Percentiles rank a stretch among this genome's conserved stretches.
Evolutionary conservation across 2,888 invertebrate species (phyloP).

Genomic region (Dascillus cervinus): DNA sequence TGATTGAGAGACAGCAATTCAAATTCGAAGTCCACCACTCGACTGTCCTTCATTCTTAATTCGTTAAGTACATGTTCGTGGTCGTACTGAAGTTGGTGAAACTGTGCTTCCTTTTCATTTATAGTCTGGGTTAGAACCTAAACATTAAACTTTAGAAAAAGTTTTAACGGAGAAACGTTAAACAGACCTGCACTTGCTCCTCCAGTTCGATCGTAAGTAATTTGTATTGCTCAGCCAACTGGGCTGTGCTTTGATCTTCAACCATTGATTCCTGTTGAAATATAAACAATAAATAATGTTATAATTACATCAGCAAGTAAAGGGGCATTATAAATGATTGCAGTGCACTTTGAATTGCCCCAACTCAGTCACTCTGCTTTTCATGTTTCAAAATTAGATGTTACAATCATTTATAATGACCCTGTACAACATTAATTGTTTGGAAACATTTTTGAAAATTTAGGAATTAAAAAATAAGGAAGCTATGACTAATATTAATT

Average conservation of each 20-base stretch:
- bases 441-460: constrained; percentile 4
- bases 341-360: too few species aligned
- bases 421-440: constrained; percentile 9
- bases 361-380: too few species aligned
- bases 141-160: too few species aligned
- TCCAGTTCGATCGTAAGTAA: constrained; percentile 33
- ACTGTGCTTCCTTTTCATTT: constrained; percentile 37
- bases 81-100: constrained; percentile 31
- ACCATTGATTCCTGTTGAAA: constrained; percentile 32
- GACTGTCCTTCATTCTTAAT: constrained; percentile 33
- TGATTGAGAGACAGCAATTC: constrained; percentile 31
- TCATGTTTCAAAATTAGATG: too few species aligned
- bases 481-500: too few species aligned
- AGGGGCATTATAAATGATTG: too few species aligned
- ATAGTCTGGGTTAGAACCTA: constrained; percentile 35
- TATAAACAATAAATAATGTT: constrained; percentile 10
- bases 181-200: constrained; percentile 37
- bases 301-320: too few species aligned
- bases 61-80: constrained; percentile 25
- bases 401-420: too few species aligned
- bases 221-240: constrained; percentile 35
- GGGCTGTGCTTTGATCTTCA: constrained; percentile 31
- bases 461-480: not conserved
- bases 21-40: constrained; percentile 36
- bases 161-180: too few species aligned